These are phyloP conservation scores for Pachypanchax playfairii DNA, from an alignment of 2,113 vertebrate genomes.

Conservation along the genomic window DNA sequence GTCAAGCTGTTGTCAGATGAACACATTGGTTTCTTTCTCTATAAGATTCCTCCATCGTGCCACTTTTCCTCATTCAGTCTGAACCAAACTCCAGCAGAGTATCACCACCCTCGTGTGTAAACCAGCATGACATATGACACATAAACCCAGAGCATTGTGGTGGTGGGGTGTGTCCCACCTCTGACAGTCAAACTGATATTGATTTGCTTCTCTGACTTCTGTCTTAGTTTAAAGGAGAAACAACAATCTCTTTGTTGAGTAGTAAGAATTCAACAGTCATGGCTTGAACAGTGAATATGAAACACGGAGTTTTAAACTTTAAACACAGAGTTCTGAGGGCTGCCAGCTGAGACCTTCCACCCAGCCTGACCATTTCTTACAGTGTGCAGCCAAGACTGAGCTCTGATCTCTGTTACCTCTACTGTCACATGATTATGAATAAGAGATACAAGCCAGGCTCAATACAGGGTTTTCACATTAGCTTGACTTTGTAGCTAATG, in stretches of 20 bases:
- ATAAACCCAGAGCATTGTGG: background rate
- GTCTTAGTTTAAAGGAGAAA: background rate
- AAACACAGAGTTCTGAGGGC: slow-evolving; percentile 40
- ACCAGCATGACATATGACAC: background rate
- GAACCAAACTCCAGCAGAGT: background rate
- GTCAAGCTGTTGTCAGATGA: background rate
- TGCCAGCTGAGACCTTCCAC: slow-evolving; percentile 77
- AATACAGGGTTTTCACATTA: slow-evolving; percentile 89
- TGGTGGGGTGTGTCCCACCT: background rate
- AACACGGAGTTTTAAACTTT: background rate
- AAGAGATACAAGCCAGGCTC: slow-evolving; percentile 89
- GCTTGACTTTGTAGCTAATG: slow-evolving; percentile 50
- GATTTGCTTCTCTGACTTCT: background rate
- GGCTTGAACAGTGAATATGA: background rate
- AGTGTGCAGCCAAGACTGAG: slow-evolving; percentile 84
- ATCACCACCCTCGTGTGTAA: too few relatives aligned
- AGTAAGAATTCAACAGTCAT: slow-evolving; percentile 69
- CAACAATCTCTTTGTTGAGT: background rate
- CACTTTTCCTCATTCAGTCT: background rate
- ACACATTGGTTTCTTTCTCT: background rate
- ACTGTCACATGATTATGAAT: slow-evolving; percentile 87
- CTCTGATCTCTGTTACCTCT: slow-evolving; percentile 84
- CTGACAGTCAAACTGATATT: background rate
- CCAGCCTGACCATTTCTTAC: slow-evolving; percentile 73
- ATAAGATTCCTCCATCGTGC: background rate